A percentile compares a stretch with the other conserved stretches of the same genome.
Evolutionary conservation across 2,888 invertebrate species (phyloP).

Genomic region (Geophilus truncorum): DNA sequence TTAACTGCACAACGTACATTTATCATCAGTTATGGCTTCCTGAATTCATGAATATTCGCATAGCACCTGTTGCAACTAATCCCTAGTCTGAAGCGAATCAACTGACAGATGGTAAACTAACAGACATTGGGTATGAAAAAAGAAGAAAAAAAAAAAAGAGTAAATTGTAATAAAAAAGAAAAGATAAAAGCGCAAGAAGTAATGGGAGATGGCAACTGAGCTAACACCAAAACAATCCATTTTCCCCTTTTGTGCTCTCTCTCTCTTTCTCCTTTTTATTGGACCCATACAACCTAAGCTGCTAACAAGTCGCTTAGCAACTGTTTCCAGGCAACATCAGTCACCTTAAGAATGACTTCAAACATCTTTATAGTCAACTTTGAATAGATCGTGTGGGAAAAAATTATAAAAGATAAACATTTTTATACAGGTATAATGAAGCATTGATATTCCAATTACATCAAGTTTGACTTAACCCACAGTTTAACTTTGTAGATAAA

Average conservation of each 20-base stretch:
- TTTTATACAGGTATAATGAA: background rate
- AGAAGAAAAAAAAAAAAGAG: background rate
- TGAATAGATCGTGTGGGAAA: background rate
- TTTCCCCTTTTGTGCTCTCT: conserved; percentile 3
- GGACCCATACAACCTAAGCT: background rate
- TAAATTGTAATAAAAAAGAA: background rate
- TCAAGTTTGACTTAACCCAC: background rate
- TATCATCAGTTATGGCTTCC: conserved; percentile 2
- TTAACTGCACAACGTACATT: conserved; percentile 9
- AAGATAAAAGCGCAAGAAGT: background rate
- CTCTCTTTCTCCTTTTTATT: background rate
- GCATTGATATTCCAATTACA: conserved; percentile 21
- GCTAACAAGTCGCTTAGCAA: conserved; percentile 6
- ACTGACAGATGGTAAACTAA: conserved; percentile 25
- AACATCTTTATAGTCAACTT: background rate
- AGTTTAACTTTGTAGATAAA: too few relatives aligned
- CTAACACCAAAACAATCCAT: conserved; percentile 25
- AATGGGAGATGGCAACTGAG: conserved; percentile 15
- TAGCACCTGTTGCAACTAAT: conserved; percentile 20
- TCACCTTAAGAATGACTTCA: conserved; percentile 3
- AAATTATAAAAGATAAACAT: background rate
- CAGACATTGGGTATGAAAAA: background rate
- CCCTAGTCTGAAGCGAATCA: conserved; percentile 7
- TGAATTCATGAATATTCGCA: conserved; percentile 25
- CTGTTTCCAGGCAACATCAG: conserved; percentile 8